A percentile compares a stretch with the other conserved stretches of the same genome.
phyloP scores from a whole-genome alignment of 2,113 vertebrate species.

The rabbit (Oryctolagus cuniculus) region DNA sequence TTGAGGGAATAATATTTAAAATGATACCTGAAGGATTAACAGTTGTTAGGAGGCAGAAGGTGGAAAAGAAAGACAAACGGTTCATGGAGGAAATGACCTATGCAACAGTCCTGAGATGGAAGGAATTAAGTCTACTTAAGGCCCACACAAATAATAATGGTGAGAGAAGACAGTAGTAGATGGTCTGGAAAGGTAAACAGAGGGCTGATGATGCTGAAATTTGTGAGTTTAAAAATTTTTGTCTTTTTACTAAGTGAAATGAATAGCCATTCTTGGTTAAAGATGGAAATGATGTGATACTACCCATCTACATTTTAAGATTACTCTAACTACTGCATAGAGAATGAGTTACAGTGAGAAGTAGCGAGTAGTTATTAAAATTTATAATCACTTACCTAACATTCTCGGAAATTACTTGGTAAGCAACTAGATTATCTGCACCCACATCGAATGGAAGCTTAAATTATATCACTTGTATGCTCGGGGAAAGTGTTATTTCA shows the following conservation, averaged over 20 bases:
- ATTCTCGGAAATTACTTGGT: conserved; percentile 9
- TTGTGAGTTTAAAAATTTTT: not conserved
- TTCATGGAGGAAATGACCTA: not conserved
- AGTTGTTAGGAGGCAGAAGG: not conserved
- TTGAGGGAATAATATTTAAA: not conserved
- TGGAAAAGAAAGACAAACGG: not conserved
- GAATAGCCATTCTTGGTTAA: conserved; percentile 1
- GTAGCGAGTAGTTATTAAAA: not conserved
- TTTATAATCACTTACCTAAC: not conserved
- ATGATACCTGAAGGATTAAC: not conserved
- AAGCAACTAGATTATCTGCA: not conserved
- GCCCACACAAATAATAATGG: not conserved
- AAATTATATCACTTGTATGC: conserved; percentile 26
- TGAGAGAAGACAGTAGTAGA: not conserved
- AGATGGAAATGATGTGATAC: not conserved
- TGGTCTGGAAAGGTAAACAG: not conserved
- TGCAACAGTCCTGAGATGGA: not conserved
- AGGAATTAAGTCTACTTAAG: not conserved
- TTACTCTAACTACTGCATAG: not conserved
- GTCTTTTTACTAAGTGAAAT: conserved; percentile 11
- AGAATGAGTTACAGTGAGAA: not conserved
- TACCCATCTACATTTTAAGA: not conserved
- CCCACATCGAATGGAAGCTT: not conserved
- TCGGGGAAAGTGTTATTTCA: not conserved
- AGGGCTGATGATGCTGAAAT: not conserved